These are phyloP conservation scores for Astyanax mexicanus DNA, from an alignment of 2,797 vertebrate genomes.

Conservation along the genomic window DNA sequence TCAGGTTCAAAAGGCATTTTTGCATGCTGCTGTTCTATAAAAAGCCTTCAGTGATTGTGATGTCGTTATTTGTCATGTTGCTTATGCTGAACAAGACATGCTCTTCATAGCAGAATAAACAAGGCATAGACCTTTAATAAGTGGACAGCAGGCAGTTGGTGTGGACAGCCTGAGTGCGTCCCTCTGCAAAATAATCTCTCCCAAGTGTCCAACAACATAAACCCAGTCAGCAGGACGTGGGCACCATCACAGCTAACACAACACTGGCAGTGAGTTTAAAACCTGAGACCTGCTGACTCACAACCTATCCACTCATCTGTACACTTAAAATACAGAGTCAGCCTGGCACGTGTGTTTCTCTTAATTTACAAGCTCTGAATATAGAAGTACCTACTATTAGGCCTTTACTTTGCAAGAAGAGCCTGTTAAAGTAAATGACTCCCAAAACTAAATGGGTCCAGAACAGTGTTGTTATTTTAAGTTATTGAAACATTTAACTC, in stretches of 20 bases:
- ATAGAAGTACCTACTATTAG: too few species aligned
- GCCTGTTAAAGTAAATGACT: too few species aligned
- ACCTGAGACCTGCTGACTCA: conserved; percentile 16
- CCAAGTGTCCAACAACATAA: conserved; percentile 20
- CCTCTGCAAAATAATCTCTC: background rate
- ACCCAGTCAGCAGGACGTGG: conserved; percentile 46
- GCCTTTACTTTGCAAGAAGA: too few species aligned
- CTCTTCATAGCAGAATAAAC: background rate
- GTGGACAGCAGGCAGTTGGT: background rate
- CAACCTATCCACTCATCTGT: background rate
- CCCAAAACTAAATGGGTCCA: too few species aligned
- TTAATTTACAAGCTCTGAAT: background rate
- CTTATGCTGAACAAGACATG: background rate
- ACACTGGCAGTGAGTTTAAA: conserved; percentile 23
- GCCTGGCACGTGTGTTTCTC: too few species aligned
- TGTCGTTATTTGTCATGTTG: too few species aligned
- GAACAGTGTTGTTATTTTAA: too few species aligned
- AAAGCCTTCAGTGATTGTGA: too few species aligned
- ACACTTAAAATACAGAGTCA: conserved; percentile 24
- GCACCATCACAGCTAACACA: conserved; percentile 51
- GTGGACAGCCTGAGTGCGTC: background rate
- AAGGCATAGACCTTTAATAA: background rate
- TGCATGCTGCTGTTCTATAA: too few species aligned
- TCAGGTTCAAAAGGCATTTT: too few species aligned
- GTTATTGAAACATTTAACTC: too few species aligned